Conservation (phyloP, 1,140 invertebrate genomes). For the Oncopodura yosiiana region DNA sequence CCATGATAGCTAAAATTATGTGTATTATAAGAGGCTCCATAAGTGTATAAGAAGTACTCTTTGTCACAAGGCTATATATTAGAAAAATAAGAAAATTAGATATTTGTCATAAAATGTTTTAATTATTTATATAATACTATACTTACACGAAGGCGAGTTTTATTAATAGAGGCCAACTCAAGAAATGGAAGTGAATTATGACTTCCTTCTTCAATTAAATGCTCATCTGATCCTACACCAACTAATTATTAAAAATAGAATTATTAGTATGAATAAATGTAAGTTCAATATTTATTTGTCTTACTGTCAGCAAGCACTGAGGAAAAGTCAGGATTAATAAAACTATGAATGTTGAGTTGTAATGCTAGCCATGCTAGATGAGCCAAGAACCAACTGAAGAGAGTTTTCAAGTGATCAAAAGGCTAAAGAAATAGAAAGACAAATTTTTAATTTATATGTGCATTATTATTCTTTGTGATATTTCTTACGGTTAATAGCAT, state of each 20-base stretch:
- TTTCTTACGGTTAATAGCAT: too few relatives aligned
- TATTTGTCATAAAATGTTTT: too few relatives aligned
- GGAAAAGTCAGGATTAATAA: constrained; percentile 33
- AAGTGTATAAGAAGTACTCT: constrained; percentile 68
- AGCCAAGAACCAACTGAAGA: constrained; percentile 30
- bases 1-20: constrained; percentile 43
- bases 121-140: too few relatives aligned
- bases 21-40: constrained; percentile 30
- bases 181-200: constrained; percentile 17
- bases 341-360: constrained; percentile 33
- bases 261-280: too few relatives aligned
- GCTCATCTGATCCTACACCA: neutral
- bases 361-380: constrained; percentile 32
- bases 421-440: constrained; percentile 2
- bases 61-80: constrained; percentile 63
- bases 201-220: neutral
- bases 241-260: neutral
- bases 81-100: too few relatives aligned
- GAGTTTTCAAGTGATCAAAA: constrained; percentile 5
- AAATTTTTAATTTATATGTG: neutral
- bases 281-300: neutral
- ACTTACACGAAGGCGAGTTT: constrained; percentile 66
- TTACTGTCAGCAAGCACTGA: constrained; percentile 30
- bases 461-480: too few relatives aligned
- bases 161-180: constrained; percentile 49